Base-by-base conservation (phyloP, 2,888 invertebrate species). In the Heliconius aoede region DNA sequence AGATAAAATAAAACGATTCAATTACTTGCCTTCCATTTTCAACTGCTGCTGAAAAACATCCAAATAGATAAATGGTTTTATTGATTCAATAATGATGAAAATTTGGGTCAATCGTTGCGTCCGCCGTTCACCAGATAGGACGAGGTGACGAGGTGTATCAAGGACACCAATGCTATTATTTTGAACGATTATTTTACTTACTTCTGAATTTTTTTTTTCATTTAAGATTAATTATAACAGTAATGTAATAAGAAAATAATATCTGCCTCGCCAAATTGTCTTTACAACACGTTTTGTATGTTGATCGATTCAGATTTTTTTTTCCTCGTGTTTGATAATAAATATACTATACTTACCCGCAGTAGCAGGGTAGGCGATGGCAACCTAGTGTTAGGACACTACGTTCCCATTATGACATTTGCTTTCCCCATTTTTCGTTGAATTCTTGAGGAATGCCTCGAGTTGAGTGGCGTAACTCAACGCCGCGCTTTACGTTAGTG, bases 1-100 rank as follows among this genome's bases (percentile, higher is more conserved):
- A 46, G 36, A 72, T 72, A 28, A 72, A 62, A 62, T 60, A 72
- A 62, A 28, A 62, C 72, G 62, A 40, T 72, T 62, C 51, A 65
- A 74, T 76, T 74, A 76, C 40, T 40, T 46, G 68, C 65, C 65
- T 65, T 79, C 79, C 80, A 82, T 83, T 84, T 83, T 77, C 78
- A 76, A 79, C 77, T 80, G 79, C 76, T 82, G 80, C 85, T 85
- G 82, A 84, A 86, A 84, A 84, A 85, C 81, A 81, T 81, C 80
- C 80, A 80, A 84, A 84, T 79, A 75, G 76, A 79, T 80, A 76
- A 76, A 80, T 84, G 82, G 85, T 87, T 84, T 85, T 83, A 85
- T 86, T 85, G 84, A 82, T 84, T 84, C 81, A 80, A 80, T 82
- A 81, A 83, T 83, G 81, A 83, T 81, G 82, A 81, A 81, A 84